Evolutionary conservation across 2,113 vertebrate genomes (phyloP).

Genomic region (Xenus cinereus): DNA sequence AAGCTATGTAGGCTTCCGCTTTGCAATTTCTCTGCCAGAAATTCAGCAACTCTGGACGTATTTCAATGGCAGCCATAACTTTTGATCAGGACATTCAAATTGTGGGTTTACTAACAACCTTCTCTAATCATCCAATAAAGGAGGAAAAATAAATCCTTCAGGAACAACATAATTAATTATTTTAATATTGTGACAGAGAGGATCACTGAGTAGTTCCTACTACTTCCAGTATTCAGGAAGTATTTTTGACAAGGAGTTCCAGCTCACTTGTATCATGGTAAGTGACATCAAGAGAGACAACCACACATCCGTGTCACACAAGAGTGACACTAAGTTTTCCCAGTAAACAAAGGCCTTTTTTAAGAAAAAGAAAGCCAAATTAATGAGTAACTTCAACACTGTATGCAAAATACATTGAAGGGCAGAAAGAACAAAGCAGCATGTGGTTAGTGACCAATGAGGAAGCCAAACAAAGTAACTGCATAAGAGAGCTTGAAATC

Average conservation of each 20-base stretch:
- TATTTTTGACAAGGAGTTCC: background rate
- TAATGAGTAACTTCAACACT: background rate
- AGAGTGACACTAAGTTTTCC: background rate
- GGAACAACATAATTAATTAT: background rate
- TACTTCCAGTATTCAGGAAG: background rate
- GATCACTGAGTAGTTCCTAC: background rate
- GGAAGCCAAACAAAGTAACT: constrained; percentile 68
- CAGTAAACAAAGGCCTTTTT: background rate
- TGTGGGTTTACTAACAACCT: background rate
- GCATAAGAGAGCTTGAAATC: constrained; percentile 40
- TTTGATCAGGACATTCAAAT: background rate
- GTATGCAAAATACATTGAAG: constrained; percentile 23
- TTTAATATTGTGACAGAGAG: background rate
- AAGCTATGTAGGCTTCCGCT: background rate
- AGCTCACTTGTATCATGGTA: background rate
- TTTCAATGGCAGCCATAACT: background rate
- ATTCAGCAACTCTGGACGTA: background rate
- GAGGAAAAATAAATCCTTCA: background rate
- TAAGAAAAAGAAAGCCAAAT: background rate
- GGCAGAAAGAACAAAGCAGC: constrained; percentile 46
- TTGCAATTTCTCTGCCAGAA: background rate
- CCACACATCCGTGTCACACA: background rate
- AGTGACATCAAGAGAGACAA: background rate
- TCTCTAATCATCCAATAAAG: background rate
- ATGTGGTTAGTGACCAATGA: constrained; percentile 62